These are phyloP conservation scores for Aurelia aurita DNA, from an alignment of 30 jellyfish, hydroid and myxozoan species.

Conservation along the genomic window DNA sequence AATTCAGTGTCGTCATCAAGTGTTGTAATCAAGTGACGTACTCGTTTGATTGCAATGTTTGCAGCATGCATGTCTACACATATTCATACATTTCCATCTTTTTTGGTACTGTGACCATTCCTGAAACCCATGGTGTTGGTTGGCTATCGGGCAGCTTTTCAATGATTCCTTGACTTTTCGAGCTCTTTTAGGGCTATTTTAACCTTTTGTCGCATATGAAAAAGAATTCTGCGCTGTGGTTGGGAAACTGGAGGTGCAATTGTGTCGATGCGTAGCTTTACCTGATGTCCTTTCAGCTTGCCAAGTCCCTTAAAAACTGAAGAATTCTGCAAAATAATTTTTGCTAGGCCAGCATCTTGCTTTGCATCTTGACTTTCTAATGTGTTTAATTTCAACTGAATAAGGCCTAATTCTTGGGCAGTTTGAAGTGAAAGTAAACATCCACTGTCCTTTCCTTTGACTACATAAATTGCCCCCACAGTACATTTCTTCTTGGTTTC, in stretches of 20 bases:
- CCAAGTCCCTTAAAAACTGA: neutral
- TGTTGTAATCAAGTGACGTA: slow-evolving; percentile 39
- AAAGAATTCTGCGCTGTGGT: slow-evolving; percentile 60
- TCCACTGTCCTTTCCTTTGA: slow-evolving; percentile 44
- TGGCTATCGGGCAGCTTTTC: slow-evolving; percentile 57
- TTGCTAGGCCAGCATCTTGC: neutral
- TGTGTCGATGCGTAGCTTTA: neutral
- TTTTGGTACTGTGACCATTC: slow-evolving; percentile 63
- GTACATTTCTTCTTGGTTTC: no score
- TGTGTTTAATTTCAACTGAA: slow-evolving; percentile 10
- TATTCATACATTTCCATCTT: slow-evolving; percentile 60
- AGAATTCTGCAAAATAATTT: neutral
- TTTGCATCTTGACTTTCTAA: no score
- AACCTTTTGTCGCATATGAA: slow-evolving; percentile 59
- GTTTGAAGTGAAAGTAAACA: slow-evolving; percentile 35
- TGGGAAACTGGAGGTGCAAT: slow-evolving; percentile 44
- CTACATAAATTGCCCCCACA: slow-evolving; percentile 50
- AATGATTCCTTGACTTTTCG: slow-evolving; percentile 56
- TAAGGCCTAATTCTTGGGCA: slow-evolving; percentile 32
- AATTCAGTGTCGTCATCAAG: slow-evolving; percentile 20
- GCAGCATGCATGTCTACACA: slow-evolving; percentile 81
- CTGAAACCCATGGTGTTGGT: slow-evolving; percentile 69
- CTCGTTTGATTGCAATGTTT: slow-evolving; percentile 66
- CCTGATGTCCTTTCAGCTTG: neutral
- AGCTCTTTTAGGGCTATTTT: slow-evolving; percentile 43